Percentiles rank a stretch among this genome's conserved stretches.
Evolutionary conservation across 2,888 invertebrate species (phyloP).

Genomic region (Hyppa rectilinea): DNA sequence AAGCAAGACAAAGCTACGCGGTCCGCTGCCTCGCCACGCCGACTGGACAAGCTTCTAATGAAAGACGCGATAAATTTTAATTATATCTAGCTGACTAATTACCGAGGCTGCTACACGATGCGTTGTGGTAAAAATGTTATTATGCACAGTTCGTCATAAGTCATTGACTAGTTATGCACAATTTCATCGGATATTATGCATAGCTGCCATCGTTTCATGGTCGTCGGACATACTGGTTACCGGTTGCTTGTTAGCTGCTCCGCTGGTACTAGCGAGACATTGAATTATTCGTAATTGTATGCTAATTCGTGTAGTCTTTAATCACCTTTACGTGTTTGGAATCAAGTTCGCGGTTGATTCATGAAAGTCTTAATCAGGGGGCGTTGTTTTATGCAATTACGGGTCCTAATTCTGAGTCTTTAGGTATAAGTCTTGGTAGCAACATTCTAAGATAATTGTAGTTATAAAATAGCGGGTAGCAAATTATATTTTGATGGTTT

Average conservation of each 20-base stretch:
- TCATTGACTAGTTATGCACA: conserved; percentile 80
- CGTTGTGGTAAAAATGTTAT: conserved; percentile 71
- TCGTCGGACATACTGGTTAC: conserved; percentile 55
- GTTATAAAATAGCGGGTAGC: conserved; percentile 6
- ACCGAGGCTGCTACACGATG: conserved; percentile 65
- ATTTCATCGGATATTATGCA: conserved; percentile 76
- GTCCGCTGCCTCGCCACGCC: conserved; percentile 77
- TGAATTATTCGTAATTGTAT: conserved; percentile 61
- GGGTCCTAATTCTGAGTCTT: not conserved
- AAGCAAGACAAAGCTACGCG: conserved; percentile 80
- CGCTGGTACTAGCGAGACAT: conserved; percentile 44
- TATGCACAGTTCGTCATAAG: conserved; percentile 72
- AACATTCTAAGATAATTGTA: conserved; percentile 29
- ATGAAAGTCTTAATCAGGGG: conserved; percentile 25
- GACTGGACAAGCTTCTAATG: conserved; percentile 79
- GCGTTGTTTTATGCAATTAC: not conserved
- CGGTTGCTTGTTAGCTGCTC: conserved; percentile 49
- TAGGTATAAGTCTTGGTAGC: not conserved
- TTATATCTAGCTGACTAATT: conserved; percentile 82
- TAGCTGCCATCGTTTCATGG: conserved; percentile 63
- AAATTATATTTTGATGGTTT: conserved; percentile 48
- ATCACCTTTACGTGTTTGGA: conserved; percentile 40
- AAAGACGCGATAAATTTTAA: conserved; percentile 86
- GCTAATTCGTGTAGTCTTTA: conserved; percentile 51
- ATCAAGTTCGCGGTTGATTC: conserved; percentile 19